Evolutionary conservation across 2,797 vertebrate species (phyloP).

Genomic region (Chloroceryle inda): DNA sequence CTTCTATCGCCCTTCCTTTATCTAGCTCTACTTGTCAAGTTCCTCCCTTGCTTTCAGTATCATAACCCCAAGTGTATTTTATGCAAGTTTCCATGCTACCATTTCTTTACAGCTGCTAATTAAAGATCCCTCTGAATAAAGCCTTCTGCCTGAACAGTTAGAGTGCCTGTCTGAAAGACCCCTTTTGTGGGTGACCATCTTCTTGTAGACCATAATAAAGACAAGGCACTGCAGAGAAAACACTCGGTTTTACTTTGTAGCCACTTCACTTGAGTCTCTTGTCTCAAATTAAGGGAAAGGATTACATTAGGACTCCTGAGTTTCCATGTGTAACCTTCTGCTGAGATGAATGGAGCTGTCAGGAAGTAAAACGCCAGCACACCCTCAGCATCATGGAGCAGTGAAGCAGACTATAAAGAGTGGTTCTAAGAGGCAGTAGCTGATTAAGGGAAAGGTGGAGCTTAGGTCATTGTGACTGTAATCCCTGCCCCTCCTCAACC

Average conservation of each 20-base stretch:
- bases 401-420: background rate
- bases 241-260: background rate
- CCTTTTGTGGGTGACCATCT: background rate
- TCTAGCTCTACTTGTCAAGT: background rate
- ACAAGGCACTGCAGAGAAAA: background rate
- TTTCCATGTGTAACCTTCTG: background rate
- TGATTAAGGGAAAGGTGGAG: background rate
- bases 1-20: background rate
- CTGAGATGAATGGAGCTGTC: background rate
- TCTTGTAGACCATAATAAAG: background rate
- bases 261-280: background rate
- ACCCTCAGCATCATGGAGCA: background rate
- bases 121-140: slow-evolving; percentile 17
- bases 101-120: slow-evolving; percentile 27
- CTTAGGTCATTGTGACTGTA: background rate
- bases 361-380: background rate
- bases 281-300: background rate
- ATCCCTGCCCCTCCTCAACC: rapidly evolving
- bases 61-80: background rate
- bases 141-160: background rate
- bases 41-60: background rate
- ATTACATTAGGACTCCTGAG: background rate
- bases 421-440: background rate
- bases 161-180: background rate
- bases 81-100: background rate